A percentile compares a stretch with the other conserved stretches of the same genome.
These are phyloP conservation scores for Pipistrellus pipistrellus DNA, from an alignment of 2,797 vertebrate genomes.

Conservation along the genomic window DNA sequence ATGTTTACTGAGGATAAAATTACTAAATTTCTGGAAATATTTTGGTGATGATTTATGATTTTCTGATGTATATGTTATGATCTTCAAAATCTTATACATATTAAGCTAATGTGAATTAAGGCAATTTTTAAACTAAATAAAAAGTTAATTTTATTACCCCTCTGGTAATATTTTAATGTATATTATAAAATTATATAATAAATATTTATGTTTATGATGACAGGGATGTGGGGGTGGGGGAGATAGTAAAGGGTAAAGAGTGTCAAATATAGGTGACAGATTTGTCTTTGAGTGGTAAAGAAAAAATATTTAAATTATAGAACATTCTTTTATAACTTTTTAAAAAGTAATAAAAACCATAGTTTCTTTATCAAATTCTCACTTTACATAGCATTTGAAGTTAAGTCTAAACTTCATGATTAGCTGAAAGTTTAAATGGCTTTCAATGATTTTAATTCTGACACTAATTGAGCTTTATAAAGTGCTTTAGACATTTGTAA, in stretches of 20 bases:
- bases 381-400: neutral
- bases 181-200: neutral
- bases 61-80: neutral
- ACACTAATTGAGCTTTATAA: slow-evolving; percentile 69
- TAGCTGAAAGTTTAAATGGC: slow-evolving; percentile 59
- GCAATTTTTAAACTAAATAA: neutral
- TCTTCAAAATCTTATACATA: neutral
- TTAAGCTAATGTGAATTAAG: neutral
- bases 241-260: neutral
- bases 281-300: neutral
- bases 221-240: neutral
- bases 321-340: neutral
- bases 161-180: neutral
- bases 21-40: neutral
- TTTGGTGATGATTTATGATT: neutral
- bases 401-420: slow-evolving; percentile 55
- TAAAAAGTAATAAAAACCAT: neutral
- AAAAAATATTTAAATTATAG: neutral
- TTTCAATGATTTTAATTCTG: slow-evolving; percentile 62
- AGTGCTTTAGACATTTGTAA: slow-evolving; percentile 62
- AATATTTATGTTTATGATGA: neutral
- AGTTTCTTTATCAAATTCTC: slow-evolving; percentile 31
- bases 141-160: neutral
- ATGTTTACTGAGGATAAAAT: neutral
- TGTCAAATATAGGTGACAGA: neutral